These are phyloP conservation scores for Sipha maydis DNA, from an alignment of 2,888 invertebrate species.

Conservation along the genomic window DNA sequence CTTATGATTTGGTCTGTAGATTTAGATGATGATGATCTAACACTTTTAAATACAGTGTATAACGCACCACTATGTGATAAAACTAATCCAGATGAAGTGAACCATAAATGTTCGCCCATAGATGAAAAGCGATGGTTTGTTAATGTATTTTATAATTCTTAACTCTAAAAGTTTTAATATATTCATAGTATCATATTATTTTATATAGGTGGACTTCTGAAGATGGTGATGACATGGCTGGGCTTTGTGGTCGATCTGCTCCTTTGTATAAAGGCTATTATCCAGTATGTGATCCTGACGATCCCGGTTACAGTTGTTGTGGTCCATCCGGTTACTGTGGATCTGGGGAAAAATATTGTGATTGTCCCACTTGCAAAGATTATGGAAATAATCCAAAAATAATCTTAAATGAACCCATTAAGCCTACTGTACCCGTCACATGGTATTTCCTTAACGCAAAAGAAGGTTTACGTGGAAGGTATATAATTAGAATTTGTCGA, in stretches of 20 bases:
- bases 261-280: slow-evolving; percentile 64
- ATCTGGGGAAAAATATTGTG: slow-evolving; percentile 63
- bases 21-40: slow-evolving; percentile 62
- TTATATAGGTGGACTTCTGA: slow-evolving; percentile 63
- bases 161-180: background rate
- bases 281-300: slow-evolving; percentile 64
- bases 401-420: slow-evolving; percentile 62
- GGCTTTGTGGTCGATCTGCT: slow-evolving; percentile 63
- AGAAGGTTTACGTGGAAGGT: slow-evolving; percentile 62
- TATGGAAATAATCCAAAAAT: slow-evolving; percentile 62
- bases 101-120: slow-evolving; percentile 63
- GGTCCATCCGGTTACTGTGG: slow-evolving; percentile 63
- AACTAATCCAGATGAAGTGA: slow-evolving; percentile 58
- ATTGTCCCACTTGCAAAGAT: slow-evolving; percentile 63
- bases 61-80: slow-evolving; percentile 57
- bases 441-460: slow-evolving; percentile 63
- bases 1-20: slow-evolving; percentile 63
- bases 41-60: slow-evolving; percentile 58
- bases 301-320: slow-evolving; percentile 64
- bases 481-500: background rate
- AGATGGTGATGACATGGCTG: slow-evolving; percentile 63
- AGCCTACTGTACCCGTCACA: slow-evolving; percentile 61
- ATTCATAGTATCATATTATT: background rate
- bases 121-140: slow-evolving; percentile 63
- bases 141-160: background rate